Evolutionary conservation across 2,113 vertebrate species (phyloP), one percentile per base, ranked within the genome.

Genomic region (Bostrychus sinensis): DNA sequence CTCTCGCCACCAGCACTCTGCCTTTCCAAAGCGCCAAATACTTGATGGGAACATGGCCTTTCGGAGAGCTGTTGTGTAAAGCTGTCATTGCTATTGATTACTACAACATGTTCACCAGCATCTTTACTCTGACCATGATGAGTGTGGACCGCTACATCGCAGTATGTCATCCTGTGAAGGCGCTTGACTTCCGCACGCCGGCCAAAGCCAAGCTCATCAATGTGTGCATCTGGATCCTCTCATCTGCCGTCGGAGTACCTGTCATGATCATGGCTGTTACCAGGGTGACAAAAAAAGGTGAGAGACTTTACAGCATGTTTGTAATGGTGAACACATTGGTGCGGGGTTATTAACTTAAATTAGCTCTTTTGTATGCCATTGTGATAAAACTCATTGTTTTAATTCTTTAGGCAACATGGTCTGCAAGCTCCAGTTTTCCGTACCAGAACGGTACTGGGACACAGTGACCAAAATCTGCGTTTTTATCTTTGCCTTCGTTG

Each of bases 101-200:
- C 91, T 99, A 99, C 92, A 99, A 99, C 74, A 99, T 99, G 97
- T 98, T 99, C 89, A 98, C 96, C 73, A 98, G 96, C 82, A 99
- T 96, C 91, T 96, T 99, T 85, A 99, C 96, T 0, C 94, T 99
- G 75, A 99, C 97, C 62, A 98, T 97, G 96, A 99, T 99, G 97
- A 99, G 97, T 0, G 96, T 99, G 19, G 97, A 99, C 81, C 96
- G 96, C 62, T 99, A 99, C 75, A 82, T 99, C 0, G 97, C 97
- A 0, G 97, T 99, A 8, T 99, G 97, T 66, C 96, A 98, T 76
- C 97, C 97, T 0, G 94, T 99, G 61, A 95, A 88, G 56, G 96
- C 97, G 2, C 79, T 98, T 70, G 95, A 97, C 59, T 98, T 98
- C 88, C 95, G 96, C 61, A 98, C 97, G 0, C 94, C 97, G 0